Conservation (phyloP, 2,888 invertebrate genomes). For the Melanargia galathea region DNA sequence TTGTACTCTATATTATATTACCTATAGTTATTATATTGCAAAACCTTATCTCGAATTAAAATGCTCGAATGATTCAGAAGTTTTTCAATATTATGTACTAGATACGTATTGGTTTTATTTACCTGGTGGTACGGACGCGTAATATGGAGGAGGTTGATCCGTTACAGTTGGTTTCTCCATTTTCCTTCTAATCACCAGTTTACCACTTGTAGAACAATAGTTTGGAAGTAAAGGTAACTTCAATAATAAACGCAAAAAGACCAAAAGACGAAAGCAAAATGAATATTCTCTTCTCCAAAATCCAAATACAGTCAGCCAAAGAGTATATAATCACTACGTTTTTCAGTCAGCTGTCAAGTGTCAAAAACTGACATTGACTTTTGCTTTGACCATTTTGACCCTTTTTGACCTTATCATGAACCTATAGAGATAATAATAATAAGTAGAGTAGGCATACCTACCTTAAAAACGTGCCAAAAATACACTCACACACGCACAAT, state of each 20-base stretch:
- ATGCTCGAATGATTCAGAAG: conserved; percentile 56
- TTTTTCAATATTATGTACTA: conserved; percentile 41
- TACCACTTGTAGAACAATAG: conserved; percentile 9
- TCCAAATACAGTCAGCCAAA: background rate
- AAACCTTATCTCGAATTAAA: conserved; percentile 34
- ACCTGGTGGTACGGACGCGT: conserved; percentile 68
- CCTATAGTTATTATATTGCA: background rate
- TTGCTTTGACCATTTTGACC: too few relatives aligned
- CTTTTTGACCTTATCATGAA: too few relatives aligned
- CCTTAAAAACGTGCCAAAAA: too few relatives aligned
- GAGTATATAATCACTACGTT: too few relatives aligned
- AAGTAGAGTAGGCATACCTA: too few relatives aligned
- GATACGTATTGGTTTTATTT: conserved; percentile 33
- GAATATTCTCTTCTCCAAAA: background rate
- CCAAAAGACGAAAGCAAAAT: background rate
- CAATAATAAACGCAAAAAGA: conserved; percentile 1
- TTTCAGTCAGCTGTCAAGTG: background rate
- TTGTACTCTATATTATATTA: background rate
- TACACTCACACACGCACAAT: too few relatives aligned
- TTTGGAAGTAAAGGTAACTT: background rate
- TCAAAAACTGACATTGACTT: background rate
- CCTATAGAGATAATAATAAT: too few relatives aligned
- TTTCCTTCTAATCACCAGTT: conserved; percentile 41
- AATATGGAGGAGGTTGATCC: conserved; percentile 80
- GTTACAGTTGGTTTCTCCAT: conserved; percentile 71